Evolutionary conservation across 2,888 invertebrate species (phyloP).

Genomic region (Rhabditoides inermis): DNA sequence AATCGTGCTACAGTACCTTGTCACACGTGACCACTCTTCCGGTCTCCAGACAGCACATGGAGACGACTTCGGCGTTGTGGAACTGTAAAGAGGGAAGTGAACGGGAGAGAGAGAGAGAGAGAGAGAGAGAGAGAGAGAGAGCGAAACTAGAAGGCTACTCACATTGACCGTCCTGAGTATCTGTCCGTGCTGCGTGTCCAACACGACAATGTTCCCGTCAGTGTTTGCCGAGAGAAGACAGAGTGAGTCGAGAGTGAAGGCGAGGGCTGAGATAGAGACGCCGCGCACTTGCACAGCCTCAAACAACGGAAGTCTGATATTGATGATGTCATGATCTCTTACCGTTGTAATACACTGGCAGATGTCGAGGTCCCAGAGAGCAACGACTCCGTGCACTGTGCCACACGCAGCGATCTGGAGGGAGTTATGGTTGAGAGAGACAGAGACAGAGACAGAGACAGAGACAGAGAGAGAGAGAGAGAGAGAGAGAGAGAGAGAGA

Average conservation of each 20-base stretch:
- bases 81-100: conserved; percentile 13
- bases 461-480: no score
- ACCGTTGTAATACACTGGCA: conserved; percentile 48
- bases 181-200: conserved; percentile 24
- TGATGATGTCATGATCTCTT: neutral
- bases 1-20: no score
- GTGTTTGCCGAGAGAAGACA: conserved; percentile 39
- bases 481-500: no score
- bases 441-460: no score
- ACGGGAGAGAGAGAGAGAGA: no score
- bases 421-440: no score
- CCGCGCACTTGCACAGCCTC: conserved; percentile 36
- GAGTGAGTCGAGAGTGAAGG: conserved; percentile 38
- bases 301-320: neutral
- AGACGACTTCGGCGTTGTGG: conserved; percentile 24
- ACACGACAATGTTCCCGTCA: conserved; percentile 18
- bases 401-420: conserved; percentile 45
- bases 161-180: conserved; percentile 20
- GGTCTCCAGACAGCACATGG: conserved; percentile 40
- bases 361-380: conserved; percentile 50
- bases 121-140: no score
- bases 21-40: conserved; percentile 39
- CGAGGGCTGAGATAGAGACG: conserved; percentile 37
- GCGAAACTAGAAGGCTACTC: no score
- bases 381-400: conserved; percentile 46